These are phyloP conservation scores for Marmota monax DNA, from an alignment of 2,113 vertebrate species.

Conservation along the genomic window DNA sequence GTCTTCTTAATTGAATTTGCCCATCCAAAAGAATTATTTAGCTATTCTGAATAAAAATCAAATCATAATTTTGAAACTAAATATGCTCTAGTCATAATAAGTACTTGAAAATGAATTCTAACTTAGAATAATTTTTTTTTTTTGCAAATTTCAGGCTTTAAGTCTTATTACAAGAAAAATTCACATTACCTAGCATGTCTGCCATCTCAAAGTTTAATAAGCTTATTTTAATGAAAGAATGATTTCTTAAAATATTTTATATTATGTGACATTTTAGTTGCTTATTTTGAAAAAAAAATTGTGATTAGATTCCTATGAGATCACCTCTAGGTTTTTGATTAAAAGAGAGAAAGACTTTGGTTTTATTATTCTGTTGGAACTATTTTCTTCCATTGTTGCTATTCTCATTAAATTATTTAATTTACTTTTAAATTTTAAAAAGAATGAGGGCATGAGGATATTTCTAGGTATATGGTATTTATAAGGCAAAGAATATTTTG, in stretches of 20 bases:
- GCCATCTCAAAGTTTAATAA: not conserved
- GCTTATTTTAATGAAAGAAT: not conserved
- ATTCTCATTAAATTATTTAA: not conserved
- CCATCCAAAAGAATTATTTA: conserved; percentile 65
- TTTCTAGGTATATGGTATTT: not conserved
- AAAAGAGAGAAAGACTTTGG: not conserved
- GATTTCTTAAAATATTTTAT: not conserved
- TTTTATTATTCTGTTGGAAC: not conserved
- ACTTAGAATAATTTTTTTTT: not conserved
- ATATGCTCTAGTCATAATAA: conserved; percentile 26
- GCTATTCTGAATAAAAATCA: conserved; percentile 57
- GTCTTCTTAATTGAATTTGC: conserved; percentile 55
- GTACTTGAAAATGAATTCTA: conserved; percentile 57
- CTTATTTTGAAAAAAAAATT: not conserved
- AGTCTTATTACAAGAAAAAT: not conserved
- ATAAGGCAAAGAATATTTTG: not conserved
- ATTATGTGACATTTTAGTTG: conserved; percentile 15
- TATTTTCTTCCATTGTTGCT: not conserved
- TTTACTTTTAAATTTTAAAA: conserved; percentile 12
- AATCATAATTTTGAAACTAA: conserved; percentile 50
- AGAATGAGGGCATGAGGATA: not conserved
- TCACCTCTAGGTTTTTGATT: not conserved
- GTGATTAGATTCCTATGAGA: not conserved
- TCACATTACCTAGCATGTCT: not conserved
- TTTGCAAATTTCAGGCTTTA: conserved; percentile 20